A percentile compares a stretch with the other conserved stretches of the same genome.
These are phyloP conservation scores for Rhopalosiphum nymphaeae DNA, from an alignment of 2,888 invertebrate species.

Conservation along the genomic window DNA sequence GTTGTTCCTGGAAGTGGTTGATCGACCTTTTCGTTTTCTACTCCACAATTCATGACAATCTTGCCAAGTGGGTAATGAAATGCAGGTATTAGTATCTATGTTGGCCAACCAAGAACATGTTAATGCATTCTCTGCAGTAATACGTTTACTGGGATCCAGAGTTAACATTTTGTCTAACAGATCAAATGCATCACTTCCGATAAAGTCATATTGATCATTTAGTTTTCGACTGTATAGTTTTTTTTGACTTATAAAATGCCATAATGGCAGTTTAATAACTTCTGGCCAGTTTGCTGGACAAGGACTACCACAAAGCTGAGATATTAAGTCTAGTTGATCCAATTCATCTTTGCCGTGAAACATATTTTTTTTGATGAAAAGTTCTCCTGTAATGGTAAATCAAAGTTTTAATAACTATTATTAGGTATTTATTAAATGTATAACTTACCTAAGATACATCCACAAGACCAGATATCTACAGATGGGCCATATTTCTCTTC, in stretches of 20 bases:
- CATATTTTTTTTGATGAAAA: conserved; percentile 94
- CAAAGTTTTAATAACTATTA: conserved; percentile 10
- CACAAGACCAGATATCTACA: conserved; percentile 99
- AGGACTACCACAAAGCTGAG: conserved; percentile 94
- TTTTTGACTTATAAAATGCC: conserved; percentile 92
- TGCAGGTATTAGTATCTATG: conserved; percentile 87
- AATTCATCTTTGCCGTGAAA: conserved; percentile 81
- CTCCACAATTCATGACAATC: conserved; percentile 99
- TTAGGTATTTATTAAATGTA: neutral
- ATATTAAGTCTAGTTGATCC: conserved; percentile 92
- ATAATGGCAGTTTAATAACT: conserved; percentile 92
- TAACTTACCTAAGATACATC: conserved; percentile 83
- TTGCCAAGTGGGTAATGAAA: conserved; percentile 93
- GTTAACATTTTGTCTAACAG: conserved; percentile 96
- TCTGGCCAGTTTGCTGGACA: conserved; percentile 97
- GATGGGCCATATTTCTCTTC: conserved; percentile 98
- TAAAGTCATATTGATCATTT: conserved; percentile 92
- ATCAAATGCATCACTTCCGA: conserved; percentile 90
- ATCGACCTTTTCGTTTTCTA: conserved; percentile 90
- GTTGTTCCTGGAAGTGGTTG: conserved; percentile 77
- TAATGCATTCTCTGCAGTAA: conserved; percentile 94
- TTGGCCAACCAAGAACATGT: conserved; percentile 93
- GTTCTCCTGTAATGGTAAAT: conserved; percentile 79
- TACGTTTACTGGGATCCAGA: conserved; percentile 92
- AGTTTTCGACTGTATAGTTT: conserved; percentile 89